These are phyloP conservation scores for Coptotermes formosanus DNA, from an alignment of 1,140 invertebrate species.

Conservation along the genomic window DNA sequence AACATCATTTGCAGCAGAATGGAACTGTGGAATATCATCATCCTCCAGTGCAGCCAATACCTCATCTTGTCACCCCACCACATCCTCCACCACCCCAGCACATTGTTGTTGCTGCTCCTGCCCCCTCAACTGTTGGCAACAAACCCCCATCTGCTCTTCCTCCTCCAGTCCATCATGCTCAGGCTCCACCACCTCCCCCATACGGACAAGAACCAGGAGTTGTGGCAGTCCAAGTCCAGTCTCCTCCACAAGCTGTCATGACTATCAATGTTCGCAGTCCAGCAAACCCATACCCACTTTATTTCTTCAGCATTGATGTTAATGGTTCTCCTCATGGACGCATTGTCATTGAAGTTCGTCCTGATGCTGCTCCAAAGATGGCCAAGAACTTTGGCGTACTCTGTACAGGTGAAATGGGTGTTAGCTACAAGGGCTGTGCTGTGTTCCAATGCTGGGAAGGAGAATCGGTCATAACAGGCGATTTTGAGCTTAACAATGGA, in stretches of 20 bases:
- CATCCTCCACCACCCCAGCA: constrained; percentile 41
- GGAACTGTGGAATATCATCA: constrained; percentile 51
- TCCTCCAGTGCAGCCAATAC: constrained; percentile 38
- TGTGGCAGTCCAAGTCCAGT: constrained; percentile 47
- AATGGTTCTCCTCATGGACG: constrained; percentile 68
- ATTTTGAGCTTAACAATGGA: constrained; percentile 80
- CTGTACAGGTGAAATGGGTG: constrained; percentile 74
- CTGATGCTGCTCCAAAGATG: constrained; percentile 85
- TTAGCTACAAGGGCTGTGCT: constrained; percentile 74
- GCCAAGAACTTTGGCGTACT: constrained; percentile 84
- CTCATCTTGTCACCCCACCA: constrained; percentile 42
- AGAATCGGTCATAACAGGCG: constrained; percentile 76
- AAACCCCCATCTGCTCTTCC: constrained; percentile 43
- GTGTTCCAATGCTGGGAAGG: constrained; percentile 82
- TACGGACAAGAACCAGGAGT: constrained; percentile 42
- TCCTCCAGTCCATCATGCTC: constrained; percentile 45
- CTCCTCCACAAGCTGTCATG: constrained; percentile 43
- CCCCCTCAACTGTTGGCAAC: constrained; percentile 42
- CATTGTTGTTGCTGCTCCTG: constrained; percentile 44
- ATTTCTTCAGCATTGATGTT: constrained; percentile 75
- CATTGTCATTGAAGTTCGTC: constrained; percentile 79
- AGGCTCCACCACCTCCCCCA: constrained; percentile 45
- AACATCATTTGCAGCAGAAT: constrained; percentile 48
- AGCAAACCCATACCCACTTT: constrained; percentile 58
- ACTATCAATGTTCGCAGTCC: constrained; percentile 37